Evolutionary conservation across 2,113 vertebrate genomes (phyloP).

Genomic region (Cyprinodon brontotheroides): DNA sequence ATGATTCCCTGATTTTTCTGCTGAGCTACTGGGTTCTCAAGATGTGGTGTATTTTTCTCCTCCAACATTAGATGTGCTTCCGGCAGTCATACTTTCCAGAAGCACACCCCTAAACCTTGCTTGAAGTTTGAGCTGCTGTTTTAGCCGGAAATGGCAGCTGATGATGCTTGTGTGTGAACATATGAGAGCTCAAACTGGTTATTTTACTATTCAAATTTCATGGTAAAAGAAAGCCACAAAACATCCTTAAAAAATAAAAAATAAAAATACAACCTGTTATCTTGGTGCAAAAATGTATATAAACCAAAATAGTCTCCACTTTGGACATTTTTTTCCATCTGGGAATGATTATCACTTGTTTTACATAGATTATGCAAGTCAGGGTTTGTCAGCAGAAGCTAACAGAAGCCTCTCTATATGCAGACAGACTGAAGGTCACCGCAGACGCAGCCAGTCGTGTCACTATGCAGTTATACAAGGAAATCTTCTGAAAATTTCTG

Average conservation of each 20-base stretch:
- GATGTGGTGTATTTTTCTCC: no score
- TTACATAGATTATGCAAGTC: conserved; percentile 34
- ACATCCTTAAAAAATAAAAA: background rate
- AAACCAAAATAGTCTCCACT: background rate
- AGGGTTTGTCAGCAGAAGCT: background rate
- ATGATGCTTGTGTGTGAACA: background rate
- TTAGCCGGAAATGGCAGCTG: background rate
- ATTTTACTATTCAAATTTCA: background rate
- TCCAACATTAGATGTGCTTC: no score
- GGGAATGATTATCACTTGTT: conserved; percentile 1
- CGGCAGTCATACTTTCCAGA: no score
- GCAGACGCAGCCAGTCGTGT: background rate
- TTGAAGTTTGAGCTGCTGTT: background rate
- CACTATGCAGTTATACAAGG: conserved; percentile 13
- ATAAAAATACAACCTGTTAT: background rate
- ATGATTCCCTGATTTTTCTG: no score
- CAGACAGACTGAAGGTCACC: no score
- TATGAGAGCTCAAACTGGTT: background rate
- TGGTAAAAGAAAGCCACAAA: conserved; percentile 15
- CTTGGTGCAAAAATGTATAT: background rate
- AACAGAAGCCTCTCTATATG: conserved; percentile 34
- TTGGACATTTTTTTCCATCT: background rate
- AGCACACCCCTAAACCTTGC: background rate
- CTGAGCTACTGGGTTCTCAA: no score
- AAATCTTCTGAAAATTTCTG: conserved; percentile 38